A percentile compares a stretch with the other conserved stretches of the same genome.
These are phyloP conservation scores for Pilophorus perplexus DNA, from an alignment of 2,888 invertebrate species.

Conservation along the genomic window DNA sequence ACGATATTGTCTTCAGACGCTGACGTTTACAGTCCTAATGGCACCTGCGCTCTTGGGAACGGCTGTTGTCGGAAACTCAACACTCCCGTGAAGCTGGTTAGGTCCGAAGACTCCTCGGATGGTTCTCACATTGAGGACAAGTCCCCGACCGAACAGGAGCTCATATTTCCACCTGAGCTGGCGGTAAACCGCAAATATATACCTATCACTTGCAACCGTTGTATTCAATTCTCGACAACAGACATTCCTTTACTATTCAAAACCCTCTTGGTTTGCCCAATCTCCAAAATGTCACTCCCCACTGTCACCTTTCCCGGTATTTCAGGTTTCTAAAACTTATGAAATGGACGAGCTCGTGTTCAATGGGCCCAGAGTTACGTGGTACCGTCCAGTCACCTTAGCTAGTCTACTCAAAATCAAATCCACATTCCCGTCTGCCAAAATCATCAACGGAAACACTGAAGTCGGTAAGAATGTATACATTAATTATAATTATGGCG, in stretches of 20 bases:
- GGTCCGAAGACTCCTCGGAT: not conserved
- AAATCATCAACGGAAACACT: constrained; percentile 84
- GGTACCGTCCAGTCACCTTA: constrained; percentile 71
- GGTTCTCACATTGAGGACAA: constrained; percentile 49
- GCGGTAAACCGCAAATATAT: constrained; percentile 51
- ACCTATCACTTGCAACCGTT: not conserved
- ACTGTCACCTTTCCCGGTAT: constrained; percentile 1
- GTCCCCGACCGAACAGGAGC: constrained; percentile 79
- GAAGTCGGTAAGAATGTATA: constrained; percentile 66
- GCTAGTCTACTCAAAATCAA: constrained; percentile 69
- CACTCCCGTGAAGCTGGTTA: not conserved
- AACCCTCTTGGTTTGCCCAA: too few relatives aligned
- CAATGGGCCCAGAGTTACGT: constrained; percentile 64
- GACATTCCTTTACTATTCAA: too few relatives aligned
- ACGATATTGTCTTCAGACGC: too few relatives aligned
- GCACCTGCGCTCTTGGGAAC: not conserved
- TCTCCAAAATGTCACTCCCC: not conserved
- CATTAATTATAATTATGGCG: too few relatives aligned
- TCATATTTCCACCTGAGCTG: constrained; percentile 88
- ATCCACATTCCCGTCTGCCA: constrained; percentile 62
- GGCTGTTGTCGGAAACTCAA: not conserved
- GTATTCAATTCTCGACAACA: too few relatives aligned
- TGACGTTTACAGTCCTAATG: not conserved
- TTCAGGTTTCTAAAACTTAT: constrained; percentile 54
- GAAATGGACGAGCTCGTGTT: constrained; percentile 64